Evolutionary conservation across 2,113 vertebrate genomes (phyloP).

Genomic region (Trichechus manatus): DNA sequence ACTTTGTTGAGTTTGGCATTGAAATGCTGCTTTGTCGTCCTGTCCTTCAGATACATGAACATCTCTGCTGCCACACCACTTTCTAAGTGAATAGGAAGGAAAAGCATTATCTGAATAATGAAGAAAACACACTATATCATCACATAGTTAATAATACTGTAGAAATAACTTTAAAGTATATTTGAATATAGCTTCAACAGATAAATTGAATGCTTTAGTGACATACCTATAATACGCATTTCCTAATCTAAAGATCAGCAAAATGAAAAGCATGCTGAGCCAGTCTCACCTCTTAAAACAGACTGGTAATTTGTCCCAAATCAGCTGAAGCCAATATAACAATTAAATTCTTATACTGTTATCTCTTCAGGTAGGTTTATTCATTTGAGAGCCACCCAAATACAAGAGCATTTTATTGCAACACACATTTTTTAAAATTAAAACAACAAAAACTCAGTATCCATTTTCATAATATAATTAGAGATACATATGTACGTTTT

Average conservation of each 20-base stretch:
- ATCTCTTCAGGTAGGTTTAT: background rate
- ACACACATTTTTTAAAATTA: background rate
- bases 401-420: background rate
- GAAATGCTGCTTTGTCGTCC: background rate
- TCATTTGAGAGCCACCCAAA: background rate
- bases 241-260: background rate
- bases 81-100: background rate
- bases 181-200: background rate
- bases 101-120: background rate
- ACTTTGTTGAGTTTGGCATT: background rate
- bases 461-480: background rate
- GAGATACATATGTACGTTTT: background rate
- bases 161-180: background rate
- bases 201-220: background rate
- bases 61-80: background rate
- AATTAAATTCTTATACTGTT: background rate
- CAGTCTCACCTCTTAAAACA: background rate
- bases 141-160: background rate
- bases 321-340: background rate
- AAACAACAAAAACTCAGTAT: background rate
- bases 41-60: background rate
- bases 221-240: background rate
- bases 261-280: background rate
- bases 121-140: background rate
- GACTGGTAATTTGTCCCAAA: background rate